phyloP scores from a whole-genome alignment of 2,113 vertebrate species.

The Cyprinodon variegatus region DNA sequence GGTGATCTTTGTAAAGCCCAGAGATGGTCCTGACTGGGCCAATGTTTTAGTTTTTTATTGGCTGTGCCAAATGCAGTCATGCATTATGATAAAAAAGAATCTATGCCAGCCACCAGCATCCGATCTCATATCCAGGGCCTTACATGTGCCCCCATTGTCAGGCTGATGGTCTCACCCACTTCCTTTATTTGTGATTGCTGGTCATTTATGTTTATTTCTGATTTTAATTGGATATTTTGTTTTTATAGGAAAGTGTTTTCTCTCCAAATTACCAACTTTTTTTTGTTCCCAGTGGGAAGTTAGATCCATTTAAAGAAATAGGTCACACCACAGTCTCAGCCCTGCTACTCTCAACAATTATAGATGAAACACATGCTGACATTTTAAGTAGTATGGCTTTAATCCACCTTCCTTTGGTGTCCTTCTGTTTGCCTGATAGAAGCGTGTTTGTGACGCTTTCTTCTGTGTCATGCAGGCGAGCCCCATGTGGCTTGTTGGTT shows the following conservation, averaged over 20 bases:
- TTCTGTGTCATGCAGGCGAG: constrained; percentile 8
- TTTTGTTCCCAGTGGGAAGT: constrained; percentile 36
- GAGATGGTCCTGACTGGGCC: constrained; percentile 20
- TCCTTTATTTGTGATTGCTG: constrained; percentile 39
- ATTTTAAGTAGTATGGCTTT: constrained; percentile 29
- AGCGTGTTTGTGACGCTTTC: constrained; percentile 11
- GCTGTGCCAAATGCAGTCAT: constrained; percentile 28
- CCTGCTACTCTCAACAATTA: neutral
- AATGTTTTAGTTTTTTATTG: constrained; percentile 26
- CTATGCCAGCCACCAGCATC: constrained; percentile 53
- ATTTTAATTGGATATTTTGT: constrained; percentile 34
- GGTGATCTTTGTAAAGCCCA: neutral
- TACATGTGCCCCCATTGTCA: neutral
- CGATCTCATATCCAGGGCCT: constrained; percentile 21
- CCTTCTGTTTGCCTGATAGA: neutral
- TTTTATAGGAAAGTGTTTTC: neutral
- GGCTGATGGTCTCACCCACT: constrained; percentile 43
- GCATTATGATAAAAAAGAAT: constrained; percentile 29
- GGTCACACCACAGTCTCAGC: constrained; percentile 41
- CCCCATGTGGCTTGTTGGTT: constrained; percentile 71
- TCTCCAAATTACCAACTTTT: constrained; percentile 35
- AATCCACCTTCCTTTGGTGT: constrained; percentile 35
- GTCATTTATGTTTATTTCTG: constrained; percentile 25
- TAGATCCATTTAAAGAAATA: constrained; percentile 56
- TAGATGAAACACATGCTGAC: constrained; percentile 23